Base-by-base conservation (phyloP, 2,888 invertebrate species). In the Deilephila elpenor region DNA sequence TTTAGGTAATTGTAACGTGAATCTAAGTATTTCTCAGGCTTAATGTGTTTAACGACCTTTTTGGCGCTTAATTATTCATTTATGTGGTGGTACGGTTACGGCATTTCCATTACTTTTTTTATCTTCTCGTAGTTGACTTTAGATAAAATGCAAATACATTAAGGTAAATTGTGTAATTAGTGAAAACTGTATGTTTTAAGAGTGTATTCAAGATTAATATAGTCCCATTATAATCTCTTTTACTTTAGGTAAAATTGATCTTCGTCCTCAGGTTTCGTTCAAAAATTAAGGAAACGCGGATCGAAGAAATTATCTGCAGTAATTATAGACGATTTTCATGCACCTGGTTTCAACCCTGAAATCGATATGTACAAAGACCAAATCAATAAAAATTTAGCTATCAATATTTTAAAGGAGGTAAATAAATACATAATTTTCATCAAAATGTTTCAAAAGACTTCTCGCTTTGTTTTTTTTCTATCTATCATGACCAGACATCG, bases 211-310 rank as follows among this genome's bases (percentile, higher is more conserved):
- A 25, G 44, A 14, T 3, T 44, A 3, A 11, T 44, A 44, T 3
- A 44, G 11, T 11, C 1, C 14, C 44, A 14, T 3, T 44, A 44
- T 44, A 44, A 44, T 14, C 44, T 44, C 44, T 44, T 56, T 14
- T n/a, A 56, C n/a, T 3, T 76, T 67, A 29, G 53, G 32, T 51
- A 53, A 19, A 67, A 61, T 60, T 74, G 37, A 71, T 34, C 11
- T 72, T 70, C 25, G 25, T 29, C 64, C 25, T 19, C 74, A 90
- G 98, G 98, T 61, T 90, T 97, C 73, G 95, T 96, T 0, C 97
- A 97, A 80, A 97, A 97, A 84, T 84, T 98, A 17, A 92, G 95
- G 77, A 95, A 94, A 81, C 96, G 97, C 83, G 94, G 95, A 70
- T 88, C 89, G 0, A 87, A 91, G 19, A 89, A 90, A 5, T 86